Evolutionary conservation across 2,113 vertebrate species (phyloP), one percentile per base, ranked within the genome.

Genomic region (Motacilla tschutschensis): DNA sequence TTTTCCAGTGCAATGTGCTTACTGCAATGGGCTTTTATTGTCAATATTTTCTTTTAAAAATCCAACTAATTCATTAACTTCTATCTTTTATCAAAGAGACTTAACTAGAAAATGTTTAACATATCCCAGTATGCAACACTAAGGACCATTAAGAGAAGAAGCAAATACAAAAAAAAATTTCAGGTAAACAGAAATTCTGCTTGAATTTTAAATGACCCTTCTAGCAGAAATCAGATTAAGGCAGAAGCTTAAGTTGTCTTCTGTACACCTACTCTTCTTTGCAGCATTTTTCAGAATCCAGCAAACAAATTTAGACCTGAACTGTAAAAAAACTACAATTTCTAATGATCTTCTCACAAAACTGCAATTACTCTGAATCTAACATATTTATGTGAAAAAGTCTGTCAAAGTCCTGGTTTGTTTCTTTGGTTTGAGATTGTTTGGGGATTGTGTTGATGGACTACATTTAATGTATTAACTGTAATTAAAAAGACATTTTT

Each of bases 141-240:
- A 75, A 50, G 72, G 33, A 85, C 21, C 24, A 35, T 65, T 75
- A 33, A 78, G 67, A 90, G 44, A 84, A 22, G 14, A 55, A 55
- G 64, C 22, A 73, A 83, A 93, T 62, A 83, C 78, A 76, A 73
- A 93, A 69, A 33, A 94, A 91, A 95, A 54, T 74, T 93, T 74
- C 51, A 85, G 79, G 75, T 87, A 81, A 75, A 47, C 48, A 66
- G 67, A 86, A 76, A 64, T 83, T 83, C 92, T 88, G 69, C 71
- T 55, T 83, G 47, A 76, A 84, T 76, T 72, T 33, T 59, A 94
- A 87, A 90, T 70, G 47, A 50, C 55, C 78, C 77, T 57, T 80
- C 59, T 75, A 74, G 77, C 17, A 84, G 58, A 69, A 89, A 80
- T 91, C 70, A 93, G 79, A 72, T 65, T 63, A 43, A 83, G 47